These are phyloP conservation scores for Sebastolobus alascanus DNA, from an alignment of 2,797 vertebrate genomes.

Conservation along the genomic window DNA sequence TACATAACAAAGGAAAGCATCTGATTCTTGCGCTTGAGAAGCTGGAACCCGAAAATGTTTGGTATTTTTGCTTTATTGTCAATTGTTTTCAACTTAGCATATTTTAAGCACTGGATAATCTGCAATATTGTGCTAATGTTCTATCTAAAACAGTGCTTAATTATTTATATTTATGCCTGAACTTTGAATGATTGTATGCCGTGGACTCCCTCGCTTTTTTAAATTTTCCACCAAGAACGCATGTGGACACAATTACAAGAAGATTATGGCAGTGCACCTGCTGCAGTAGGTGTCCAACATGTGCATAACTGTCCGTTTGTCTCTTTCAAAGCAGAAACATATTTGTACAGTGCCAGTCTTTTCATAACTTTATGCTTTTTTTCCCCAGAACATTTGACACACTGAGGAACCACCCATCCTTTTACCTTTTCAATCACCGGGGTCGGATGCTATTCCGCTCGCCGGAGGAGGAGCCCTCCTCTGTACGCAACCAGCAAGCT, in stretches of 20 bases:
- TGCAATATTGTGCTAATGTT: not conserved
- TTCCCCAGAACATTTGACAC: conserved; percentile 94
- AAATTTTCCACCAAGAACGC: not conserved
- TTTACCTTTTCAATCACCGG: conserved; percentile 98
- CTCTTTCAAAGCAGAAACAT: not conserved
- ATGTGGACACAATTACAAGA: not conserved
- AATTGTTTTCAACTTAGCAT: not conserved
- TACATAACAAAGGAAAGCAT: not conserved
- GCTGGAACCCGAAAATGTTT: not conserved
- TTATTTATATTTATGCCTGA: not conserved
- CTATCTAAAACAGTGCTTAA: not conserved
- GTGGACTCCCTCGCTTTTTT: not conserved
- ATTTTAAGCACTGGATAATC: not conserved
- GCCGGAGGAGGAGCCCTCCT: conserved; percentile 86
- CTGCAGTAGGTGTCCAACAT: not conserved
- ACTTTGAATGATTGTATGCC: not conserved
- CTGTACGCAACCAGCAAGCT: conserved; percentile 87
- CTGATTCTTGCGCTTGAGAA: not conserved
- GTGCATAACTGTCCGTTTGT: not conserved
- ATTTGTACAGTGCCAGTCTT: not conserved
- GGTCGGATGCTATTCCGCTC: conserved; percentile 92
- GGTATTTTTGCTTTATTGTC: not conserved
- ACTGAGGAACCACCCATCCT: conserved; percentile 97
- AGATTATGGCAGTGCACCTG: not conserved
- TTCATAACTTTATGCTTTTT: not conserved